These are phyloP conservation scores for Oryzaephilus surinamensis DNA, from an alignment of 1,140 invertebrate genomes.

Conservation along the genomic window DNA sequence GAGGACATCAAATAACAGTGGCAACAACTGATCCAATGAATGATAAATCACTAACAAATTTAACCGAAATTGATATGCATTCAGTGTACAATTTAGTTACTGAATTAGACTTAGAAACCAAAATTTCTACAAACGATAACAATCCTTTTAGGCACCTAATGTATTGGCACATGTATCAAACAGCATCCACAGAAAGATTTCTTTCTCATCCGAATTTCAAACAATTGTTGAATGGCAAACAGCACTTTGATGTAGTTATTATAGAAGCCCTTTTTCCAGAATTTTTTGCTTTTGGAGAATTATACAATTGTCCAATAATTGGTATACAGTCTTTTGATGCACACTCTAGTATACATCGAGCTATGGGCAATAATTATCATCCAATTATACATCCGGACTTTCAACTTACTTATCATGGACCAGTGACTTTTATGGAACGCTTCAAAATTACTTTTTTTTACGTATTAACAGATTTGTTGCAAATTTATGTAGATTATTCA, in stretches of 20 bases:
- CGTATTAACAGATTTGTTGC: not conserved
- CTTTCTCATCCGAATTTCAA: conserved; percentile 28
- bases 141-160: too few relatives aligned
- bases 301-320: conserved; percentile 27
- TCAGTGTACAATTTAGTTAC: too few relatives aligned
- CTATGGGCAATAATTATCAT: conserved; percentile 36
- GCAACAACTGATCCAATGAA: conserved; percentile 24
- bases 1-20: conserved; percentile 28
- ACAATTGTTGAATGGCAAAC: conserved; percentile 26
- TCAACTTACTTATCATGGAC: conserved; percentile 1
- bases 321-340: conserved; percentile 19
- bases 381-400: conserved; percentile 37
- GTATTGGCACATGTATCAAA: too few relatives aligned
- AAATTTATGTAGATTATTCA: conserved; percentile 6
- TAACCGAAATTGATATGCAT: too few relatives aligned
- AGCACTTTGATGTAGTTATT: conserved; percentile 31
- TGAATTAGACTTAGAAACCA: too few relatives aligned
- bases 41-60: conserved; percentile 13
- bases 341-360: conserved; percentile 10
- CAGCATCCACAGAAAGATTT: conserved; percentile 7
- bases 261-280: conserved; percentile 24
- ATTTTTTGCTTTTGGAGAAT: conserved; percentile 17
- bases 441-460: conserved; percentile 13
- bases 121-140: too few relatives aligned
- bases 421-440: conserved; percentile 15